Conservation (phyloP, 2,113 vertebrate genomes). For the Lasiurus cinereus region DNA sequence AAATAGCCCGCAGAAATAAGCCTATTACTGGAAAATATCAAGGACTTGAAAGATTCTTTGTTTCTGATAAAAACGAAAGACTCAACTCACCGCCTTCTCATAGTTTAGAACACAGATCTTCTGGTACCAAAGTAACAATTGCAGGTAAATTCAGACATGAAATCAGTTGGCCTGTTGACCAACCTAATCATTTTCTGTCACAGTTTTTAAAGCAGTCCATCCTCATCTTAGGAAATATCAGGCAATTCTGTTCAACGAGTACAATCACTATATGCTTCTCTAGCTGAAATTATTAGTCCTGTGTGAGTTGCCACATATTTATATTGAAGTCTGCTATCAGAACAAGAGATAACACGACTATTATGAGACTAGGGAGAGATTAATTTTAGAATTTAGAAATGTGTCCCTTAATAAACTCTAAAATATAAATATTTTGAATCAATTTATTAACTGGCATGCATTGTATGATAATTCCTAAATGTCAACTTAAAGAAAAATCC, state of each 20-base stretch:
- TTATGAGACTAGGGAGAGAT: not conserved
- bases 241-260: not conserved
- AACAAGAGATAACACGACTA: not conserved
- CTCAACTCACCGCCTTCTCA: conserved; percentile 2
- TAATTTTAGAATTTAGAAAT: conserved; percentile 36
- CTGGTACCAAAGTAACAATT: not conserved
- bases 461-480: conserved; percentile 7
- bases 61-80: conserved; percentile 67
- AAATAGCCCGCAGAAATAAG: conserved; percentile 83
- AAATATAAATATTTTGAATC: not conserved
- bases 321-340: not conserved
- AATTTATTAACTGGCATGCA: not conserved
- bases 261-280: not conserved
- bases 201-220: not conserved
- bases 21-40: conserved; percentile 64
- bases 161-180: not conserved
- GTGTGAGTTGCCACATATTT: not conserved
- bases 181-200: not conserved
- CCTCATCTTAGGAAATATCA: not conserved
- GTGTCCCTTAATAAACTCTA: not conserved
- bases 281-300: not conserved
- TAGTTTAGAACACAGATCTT: conserved; percentile 25
- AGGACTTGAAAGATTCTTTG: conserved; percentile 87
- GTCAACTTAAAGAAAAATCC: not conserved
- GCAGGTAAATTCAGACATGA: conserved; percentile 81